phyloP scores from a whole-genome alignment of 2,888 invertebrate genomes.

The Chymomyza fuscimana region DNA sequence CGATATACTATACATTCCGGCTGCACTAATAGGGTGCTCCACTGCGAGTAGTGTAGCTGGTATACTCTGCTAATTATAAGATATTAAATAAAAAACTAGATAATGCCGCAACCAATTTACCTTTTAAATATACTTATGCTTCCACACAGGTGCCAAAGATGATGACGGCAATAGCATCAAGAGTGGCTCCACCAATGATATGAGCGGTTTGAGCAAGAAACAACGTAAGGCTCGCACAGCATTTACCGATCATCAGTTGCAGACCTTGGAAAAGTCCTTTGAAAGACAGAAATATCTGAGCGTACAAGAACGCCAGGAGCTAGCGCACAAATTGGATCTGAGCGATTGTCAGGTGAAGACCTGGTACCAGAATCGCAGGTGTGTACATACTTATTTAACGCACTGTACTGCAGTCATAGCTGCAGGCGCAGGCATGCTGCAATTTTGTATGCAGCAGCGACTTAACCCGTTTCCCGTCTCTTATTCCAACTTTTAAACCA shows the following conservation, averaged over 20 bases:
- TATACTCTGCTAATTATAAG: too few species aligned
- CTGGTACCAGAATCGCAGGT: slow-evolving; percentile 99
- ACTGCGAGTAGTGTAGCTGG: too few species aligned
- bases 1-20: too few species aligned
- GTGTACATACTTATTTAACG: slow-evolving; percentile 70
- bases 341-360: slow-evolving; percentile 99
- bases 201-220: slow-evolving; percentile 88
- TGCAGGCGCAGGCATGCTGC: not conserved
- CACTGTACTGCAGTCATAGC: not conserved
- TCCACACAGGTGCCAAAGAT: slow-evolving; percentile 87
- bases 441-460: not conserved
- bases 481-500: not conserved
- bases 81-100: too few species aligned
- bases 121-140: not conserved
- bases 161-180: slow-evolving; percentile 84
- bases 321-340: slow-evolving; percentile 96
- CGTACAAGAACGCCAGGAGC: slow-evolving; percentile 98
- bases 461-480: not conserved
- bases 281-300: slow-evolving; percentile 98
- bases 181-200: slow-evolving; percentile 79
- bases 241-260: slow-evolving; percentile 98
- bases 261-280: slow-evolving; percentile 97
- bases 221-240: slow-evolving; percentile 98
- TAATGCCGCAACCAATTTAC: too few species aligned
- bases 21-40: too few species aligned